phyloP scores from a whole-genome alignment of 2,113 vertebrate species.

The Rhabdomys dilectus region DNA sequence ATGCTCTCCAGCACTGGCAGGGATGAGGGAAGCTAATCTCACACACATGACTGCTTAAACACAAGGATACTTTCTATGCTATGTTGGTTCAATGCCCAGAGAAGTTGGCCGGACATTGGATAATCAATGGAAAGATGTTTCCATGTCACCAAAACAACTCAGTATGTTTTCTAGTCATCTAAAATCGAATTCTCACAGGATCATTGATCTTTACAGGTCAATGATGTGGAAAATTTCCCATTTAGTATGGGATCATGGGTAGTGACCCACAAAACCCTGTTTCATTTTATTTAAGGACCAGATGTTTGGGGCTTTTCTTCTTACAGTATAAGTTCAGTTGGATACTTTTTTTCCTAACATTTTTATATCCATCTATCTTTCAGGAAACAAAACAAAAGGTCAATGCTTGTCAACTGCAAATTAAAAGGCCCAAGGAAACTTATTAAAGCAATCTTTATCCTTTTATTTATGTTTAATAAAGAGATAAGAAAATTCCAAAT shows the following conservation, averaged over 20 bases:
- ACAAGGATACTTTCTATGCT: conserved; percentile 33
- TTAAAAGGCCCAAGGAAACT: not conserved
- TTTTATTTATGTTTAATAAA: conserved; percentile 21
- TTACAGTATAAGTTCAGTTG: not conserved
- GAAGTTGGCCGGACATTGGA: not conserved
- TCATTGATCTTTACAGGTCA: conserved; percentile 23
- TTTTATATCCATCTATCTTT: conserved; percentile 36
- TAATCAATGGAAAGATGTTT: not conserved
- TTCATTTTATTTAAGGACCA: conserved; percentile 15
- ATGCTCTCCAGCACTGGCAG: conserved; percentile 9
- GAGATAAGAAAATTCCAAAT: conserved; percentile 20
- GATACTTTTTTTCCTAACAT: conserved; percentile 28
- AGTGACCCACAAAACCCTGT: not conserved
- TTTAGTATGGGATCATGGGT: not conserved
- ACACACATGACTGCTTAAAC: not conserved
- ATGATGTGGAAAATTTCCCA: not conserved
- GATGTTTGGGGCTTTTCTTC: not conserved
- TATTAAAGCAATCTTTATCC: conserved; percentile 10
- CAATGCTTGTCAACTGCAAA: conserved; percentile 17
- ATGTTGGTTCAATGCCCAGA: not conserved
- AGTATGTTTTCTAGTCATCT: conserved; percentile 35
- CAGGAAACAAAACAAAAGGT: conserved; percentile 38
- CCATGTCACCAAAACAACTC: not conserved
- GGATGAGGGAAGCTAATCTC: conserved; percentile 19
- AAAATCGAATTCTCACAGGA: conserved; percentile 34